Evolutionary conservation across 2,888 invertebrate species (phyloP).

Genomic region (Clusia tigrina): DNA sequence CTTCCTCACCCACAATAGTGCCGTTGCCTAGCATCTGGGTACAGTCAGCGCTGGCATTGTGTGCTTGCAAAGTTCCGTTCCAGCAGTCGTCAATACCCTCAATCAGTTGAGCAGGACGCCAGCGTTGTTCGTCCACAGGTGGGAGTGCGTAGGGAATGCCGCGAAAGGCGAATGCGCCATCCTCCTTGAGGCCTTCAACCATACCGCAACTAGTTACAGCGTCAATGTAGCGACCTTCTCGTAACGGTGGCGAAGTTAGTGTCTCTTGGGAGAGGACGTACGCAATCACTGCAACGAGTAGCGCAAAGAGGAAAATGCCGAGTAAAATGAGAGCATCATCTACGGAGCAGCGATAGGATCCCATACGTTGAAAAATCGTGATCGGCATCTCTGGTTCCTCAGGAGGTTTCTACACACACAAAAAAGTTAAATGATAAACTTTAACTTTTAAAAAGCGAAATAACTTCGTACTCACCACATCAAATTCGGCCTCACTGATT

Average conservation of each 20-base stretch:
- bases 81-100: conserved; percentile 77
- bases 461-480: conserved; percentile 46
- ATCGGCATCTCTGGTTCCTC: conserved; percentile 57
- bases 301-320: conserved; percentile 69
- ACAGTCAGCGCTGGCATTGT: conserved; percentile 74
- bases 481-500: conserved; percentile 61
- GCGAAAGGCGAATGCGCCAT: conserved; percentile 80
- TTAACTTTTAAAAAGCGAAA: neutral
- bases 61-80: conserved; percentile 77
- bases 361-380: conserved; percentile 69
- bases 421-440: neutral
- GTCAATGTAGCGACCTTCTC: conserved; percentile 76
- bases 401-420: conserved; percentile 46
- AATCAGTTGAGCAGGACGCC: conserved; percentile 74
- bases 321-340: conserved; percentile 70
- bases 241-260: conserved; percentile 70
- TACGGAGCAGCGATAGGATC: conserved; percentile 73
- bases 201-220: conserved; percentile 80
- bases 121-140: conserved; percentile 74
- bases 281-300: conserved; percentile 72
- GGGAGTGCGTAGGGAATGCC: conserved; percentile 84
- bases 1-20: conserved; percentile 75
- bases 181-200: conserved; percentile 80
- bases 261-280: conserved; percentile 71
- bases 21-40: conserved; percentile 75